Percentiles rank a stretch among this genome's conserved stretches.
Evolutionary conservation across 92 coral and sea anemone genomes (phyloP).

Genomic region (Metridium senile): DNA sequence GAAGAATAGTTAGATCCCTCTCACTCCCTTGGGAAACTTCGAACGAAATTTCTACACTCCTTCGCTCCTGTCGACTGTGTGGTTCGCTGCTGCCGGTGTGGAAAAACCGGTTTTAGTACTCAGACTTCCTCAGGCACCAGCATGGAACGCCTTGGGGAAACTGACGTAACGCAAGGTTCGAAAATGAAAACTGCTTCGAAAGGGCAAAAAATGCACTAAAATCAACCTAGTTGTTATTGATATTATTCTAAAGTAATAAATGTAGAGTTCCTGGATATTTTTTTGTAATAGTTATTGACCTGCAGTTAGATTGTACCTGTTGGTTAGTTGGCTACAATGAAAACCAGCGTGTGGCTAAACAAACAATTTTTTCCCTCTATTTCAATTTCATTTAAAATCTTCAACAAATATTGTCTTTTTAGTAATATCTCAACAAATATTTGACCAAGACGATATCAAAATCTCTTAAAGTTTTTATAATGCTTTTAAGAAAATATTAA

Average conservation of each 20-base stretch:
- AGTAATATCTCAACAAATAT: background rate
- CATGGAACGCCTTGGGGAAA: constrained; percentile 32
- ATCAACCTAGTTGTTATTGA: background rate
- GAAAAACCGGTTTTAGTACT: constrained; percentile 44
- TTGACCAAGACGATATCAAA: background rate
- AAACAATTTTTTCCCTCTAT: background rate
- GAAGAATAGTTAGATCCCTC: constrained; percentile 7
- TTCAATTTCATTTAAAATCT: background rate
- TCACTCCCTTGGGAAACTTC: constrained; percentile 6
- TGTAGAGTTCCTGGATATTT: constrained; percentile 1
- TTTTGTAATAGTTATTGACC: constrained; percentile 14
- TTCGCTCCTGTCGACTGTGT: constrained; percentile 6
- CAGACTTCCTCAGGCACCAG: constrained; percentile 20
- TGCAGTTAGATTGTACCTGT: constrained; percentile 21
- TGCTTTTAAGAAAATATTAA: background rate
- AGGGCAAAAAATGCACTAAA: background rate
- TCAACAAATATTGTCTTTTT: background rate
- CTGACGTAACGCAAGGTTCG: background rate
- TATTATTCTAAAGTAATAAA: background rate
- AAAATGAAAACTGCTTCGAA: background rate
- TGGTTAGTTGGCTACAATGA: constrained; percentile 5
- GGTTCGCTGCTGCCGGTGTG: background rate
- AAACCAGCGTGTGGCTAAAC: constrained; percentile 20
- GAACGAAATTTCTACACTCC: constrained; percentile 16
- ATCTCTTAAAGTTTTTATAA: background rate